Evolutionary conservation across 2,888 invertebrate genomes (phyloP).

Genomic region (Himalopsyche japonica): DNA sequence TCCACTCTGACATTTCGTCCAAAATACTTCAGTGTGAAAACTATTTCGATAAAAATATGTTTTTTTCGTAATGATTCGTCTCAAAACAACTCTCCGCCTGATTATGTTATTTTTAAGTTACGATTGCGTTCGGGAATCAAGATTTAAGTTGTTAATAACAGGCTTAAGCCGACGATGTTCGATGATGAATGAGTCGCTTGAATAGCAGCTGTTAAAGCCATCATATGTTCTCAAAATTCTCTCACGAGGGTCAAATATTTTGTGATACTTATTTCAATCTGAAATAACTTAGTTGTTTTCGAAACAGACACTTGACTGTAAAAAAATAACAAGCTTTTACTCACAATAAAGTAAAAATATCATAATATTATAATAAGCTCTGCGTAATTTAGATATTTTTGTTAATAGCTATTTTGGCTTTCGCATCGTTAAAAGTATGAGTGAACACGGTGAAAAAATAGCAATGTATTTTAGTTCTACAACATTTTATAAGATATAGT

Average conservation of each 20-base stretch:
- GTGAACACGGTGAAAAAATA: too few species aligned
- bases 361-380: too few species aligned
- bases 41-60: neutral
- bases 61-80: too few species aligned
- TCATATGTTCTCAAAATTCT: neutral
- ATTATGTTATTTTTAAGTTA: neutral
- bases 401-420: too few species aligned
- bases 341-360: too few species aligned
- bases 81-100: too few species aligned
- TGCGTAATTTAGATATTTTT: too few species aligned
- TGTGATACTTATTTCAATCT: neutral
- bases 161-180: neutral
- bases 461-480: too few species aligned
- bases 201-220: neutral
- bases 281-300: neutral
- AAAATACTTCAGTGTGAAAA: neutral
- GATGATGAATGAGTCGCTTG: neutral
- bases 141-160: neutral
- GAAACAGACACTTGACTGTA: too few species aligned
- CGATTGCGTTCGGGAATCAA: neutral
- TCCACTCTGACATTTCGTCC: neutral
- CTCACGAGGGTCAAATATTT: neutral
- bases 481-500: too few species aligned
- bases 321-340: too few species aligned
- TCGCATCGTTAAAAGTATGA: too few species aligned